Percentiles rank a stretch among this genome's conserved stretches.
Evolutionary conservation across 2,888 invertebrate genomes (phyloP).

Genomic region (Athalia cordata): DNA sequence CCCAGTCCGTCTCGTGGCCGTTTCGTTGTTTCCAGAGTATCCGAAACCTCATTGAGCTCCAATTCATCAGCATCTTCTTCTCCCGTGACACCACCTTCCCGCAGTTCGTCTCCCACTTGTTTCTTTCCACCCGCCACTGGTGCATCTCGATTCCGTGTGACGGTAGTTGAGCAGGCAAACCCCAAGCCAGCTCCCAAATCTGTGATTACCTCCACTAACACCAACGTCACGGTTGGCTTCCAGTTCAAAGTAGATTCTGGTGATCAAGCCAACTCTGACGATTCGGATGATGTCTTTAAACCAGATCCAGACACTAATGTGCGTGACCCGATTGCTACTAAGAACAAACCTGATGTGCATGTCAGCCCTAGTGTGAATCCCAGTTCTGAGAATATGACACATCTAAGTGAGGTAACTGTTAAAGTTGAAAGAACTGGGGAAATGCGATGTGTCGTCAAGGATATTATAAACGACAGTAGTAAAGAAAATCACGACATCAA

Average conservation of each 20-base stretch:
- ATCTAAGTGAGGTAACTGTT: slow-evolving; percentile 40
- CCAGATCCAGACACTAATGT: slow-evolving; percentile 49
- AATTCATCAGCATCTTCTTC: slow-evolving; percentile 71
- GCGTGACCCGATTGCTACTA: slow-evolving; percentile 28
- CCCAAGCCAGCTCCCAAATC: slow-evolving; percentile 68
- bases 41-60: slow-evolving; percentile 71
- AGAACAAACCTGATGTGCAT: slow-evolving; percentile 31
- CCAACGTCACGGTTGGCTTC: slow-evolving; percentile 59
- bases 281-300: slow-evolving; percentile 55
- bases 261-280: slow-evolving; percentile 54
- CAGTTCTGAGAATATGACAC: slow-evolving; percentile 12
- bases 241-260: slow-evolving; percentile 54
- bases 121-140: slow-evolving; percentile 73
- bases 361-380: slow-evolving; percentile 30
- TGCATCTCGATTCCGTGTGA: slow-evolving; percentile 68
- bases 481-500: slow-evolving; percentile 16
- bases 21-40: slow-evolving; percentile 74
- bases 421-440: slow-evolving; percentile 44
- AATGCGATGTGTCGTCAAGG: slow-evolving; percentile 42
- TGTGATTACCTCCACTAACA: slow-evolving; percentile 69
- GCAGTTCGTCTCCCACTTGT: slow-evolving; percentile 74
- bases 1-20: slow-evolving; percentile 75
- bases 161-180: slow-evolving; percentile 64
- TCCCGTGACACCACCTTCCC: slow-evolving; percentile 67
- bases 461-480: slow-evolving; percentile 32